Evolutionary conservation across 2,797 vertebrate genomes (phyloP).

Genomic region (Rhabdophis nuchalis): DNA sequence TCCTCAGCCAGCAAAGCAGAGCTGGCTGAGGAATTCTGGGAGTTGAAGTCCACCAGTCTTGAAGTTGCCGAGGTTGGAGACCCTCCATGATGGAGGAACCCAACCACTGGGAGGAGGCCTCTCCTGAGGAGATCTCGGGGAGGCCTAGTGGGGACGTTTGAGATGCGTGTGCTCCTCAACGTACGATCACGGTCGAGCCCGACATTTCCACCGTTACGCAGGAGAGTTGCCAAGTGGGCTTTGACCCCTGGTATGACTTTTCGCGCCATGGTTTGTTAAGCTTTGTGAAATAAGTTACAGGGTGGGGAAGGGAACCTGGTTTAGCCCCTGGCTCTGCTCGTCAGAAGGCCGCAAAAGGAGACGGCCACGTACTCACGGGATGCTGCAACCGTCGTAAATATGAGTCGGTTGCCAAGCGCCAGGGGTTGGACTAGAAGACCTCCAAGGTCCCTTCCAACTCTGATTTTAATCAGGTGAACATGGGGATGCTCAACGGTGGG

Average conservation of each 20-base stretch:
- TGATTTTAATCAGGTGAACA: not conserved
- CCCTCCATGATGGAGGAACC: not conserved
- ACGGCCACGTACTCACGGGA: not conserved
- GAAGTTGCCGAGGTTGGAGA: too few relatives aligned
- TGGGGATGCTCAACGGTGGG: not conserved
- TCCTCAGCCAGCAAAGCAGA: too few relatives aligned
- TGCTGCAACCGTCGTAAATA: not conserved
- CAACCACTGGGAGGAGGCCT: not conserved
- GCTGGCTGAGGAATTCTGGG: too few relatives aligned
- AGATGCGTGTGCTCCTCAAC: not conserved
- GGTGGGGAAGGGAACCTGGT: not conserved
- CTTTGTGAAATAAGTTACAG: not conserved
- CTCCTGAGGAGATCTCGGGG: not conserved
- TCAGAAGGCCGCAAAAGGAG: not conserved
- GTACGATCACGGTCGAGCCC: not conserved
- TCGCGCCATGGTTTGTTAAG: not conserved
- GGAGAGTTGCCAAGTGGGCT: not conserved
- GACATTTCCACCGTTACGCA: not conserved
- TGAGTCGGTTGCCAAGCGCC: not conserved
- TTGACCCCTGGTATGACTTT: not conserved
- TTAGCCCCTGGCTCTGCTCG: rapidly evolving
- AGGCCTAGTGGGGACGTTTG: not conserved
- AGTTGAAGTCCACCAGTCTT: too few relatives aligned
- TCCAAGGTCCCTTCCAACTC: too few relatives aligned
- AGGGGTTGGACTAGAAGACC: too few relatives aligned